Base-by-base conservation (phyloP, 2,113 vertebrate species). In the Menura novaehollandiae region DNA sequence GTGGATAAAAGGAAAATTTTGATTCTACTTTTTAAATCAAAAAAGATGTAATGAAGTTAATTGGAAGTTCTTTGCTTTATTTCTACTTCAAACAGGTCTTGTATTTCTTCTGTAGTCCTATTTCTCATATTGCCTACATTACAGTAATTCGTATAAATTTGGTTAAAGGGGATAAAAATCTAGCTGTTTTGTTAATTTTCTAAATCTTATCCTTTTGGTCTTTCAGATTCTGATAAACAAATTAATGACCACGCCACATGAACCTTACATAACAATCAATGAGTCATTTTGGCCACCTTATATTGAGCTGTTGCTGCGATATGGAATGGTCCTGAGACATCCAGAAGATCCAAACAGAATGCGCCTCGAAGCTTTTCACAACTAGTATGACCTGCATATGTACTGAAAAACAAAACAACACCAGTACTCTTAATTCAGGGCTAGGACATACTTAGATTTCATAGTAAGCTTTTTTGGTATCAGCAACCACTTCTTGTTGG, bases 231-330 rank as follows among this genome's bases (percentile, higher is more conserved):
- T 99, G 88, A 98, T 99, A 94, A 98, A 98, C 90, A 98, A 98
- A 95, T 82, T 95, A 47, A 49, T 99, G 51, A 92, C 18, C 24
- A 98, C 97, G n/a, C 99, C 99, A n/a, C 98, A 99, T 47, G 98
- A 99, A 47, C 99, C 99, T 33, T 99, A 99, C 23, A 32, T 99
- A 77, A 94, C 79, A 4, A 93, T 99, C 49, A 94, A 71, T 58
- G 93, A 98, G 32, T 98, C 98, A 1, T 99, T 99, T 94, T 99
- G 99, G 99, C 98, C 98, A 6, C 99, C 99, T 10, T 99, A 99
- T 46, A 67, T 98, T 51, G 99, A 99, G 95, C 95, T 99, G 96
- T 98, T 99, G 37, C 98, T 99, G 67, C 98, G 99, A 37, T 95
- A 95, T 22, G 99, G 99, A 79, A 97, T 99, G 66, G 99, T 96